These are phyloP conservation scores for Sarcophaga subvicina DNA, from an alignment of 2,888 invertebrate species.

Conservation along the genomic window DNA sequence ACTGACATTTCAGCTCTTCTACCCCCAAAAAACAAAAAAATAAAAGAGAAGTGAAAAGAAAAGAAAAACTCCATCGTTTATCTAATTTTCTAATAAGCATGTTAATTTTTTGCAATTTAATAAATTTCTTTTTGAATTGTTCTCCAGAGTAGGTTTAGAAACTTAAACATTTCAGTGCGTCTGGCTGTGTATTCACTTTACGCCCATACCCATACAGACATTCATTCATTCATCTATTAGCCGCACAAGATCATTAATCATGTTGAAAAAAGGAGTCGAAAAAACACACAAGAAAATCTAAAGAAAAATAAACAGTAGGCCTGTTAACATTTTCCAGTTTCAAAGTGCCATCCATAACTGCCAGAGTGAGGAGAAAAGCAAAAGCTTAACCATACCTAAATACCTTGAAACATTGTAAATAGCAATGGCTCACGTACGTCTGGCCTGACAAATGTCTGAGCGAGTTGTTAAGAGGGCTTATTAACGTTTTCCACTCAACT, in stretches of 20 bases:
- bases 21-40: neutral
- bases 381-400: neutral
- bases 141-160: neutral
- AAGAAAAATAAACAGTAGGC: constrained; percentile 32
- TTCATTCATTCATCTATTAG: constrained; percentile 51
- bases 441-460: constrained; percentile 66
- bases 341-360: constrained; percentile 54
- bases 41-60: too few species aligned
- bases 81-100: neutral
- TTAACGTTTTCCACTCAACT: constrained; percentile 33
- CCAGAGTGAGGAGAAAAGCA: neutral
- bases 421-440: constrained; percentile 60
- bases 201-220: neutral
- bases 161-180: neutral
- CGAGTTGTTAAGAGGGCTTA: constrained; percentile 64
- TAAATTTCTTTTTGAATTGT: neutral
- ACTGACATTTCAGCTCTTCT: too few species aligned
- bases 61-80: neutral
- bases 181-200: neutral
- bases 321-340: constrained; percentile 64
- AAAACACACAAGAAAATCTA: neutral
- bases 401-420: neutral
- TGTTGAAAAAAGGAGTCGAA: constrained; percentile 13
- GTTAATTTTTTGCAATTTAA: neutral
- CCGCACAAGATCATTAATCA: constrained; percentile 54